Conservation (phyloP, 2,797 vertebrate genomes). For the Eulemur rubriventer region DNA sequence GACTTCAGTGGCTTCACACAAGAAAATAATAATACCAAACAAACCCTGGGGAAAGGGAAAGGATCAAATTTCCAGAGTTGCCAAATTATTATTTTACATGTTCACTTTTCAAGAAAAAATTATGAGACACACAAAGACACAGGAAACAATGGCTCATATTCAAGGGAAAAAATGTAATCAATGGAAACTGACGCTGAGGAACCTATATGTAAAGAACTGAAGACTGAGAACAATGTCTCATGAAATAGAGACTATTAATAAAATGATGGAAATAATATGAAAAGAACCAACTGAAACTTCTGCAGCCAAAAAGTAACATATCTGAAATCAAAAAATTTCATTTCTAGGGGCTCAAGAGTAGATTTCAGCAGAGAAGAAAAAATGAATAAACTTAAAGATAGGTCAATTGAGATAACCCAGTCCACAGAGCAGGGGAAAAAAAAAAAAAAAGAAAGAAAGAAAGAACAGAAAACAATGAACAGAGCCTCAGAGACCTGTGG, state of each 20-base stretch:
- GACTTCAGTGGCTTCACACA: background rate
- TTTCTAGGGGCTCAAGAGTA: background rate
- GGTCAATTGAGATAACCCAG: background rate
- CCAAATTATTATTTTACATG: background rate
- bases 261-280: background rate
- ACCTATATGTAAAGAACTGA: background rate
- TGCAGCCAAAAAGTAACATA: background rate
- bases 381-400: background rate
- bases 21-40: background rate
- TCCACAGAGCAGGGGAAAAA: background rate
- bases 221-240: background rate
- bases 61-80: background rate
- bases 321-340: background rate
- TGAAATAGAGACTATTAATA: background rate
- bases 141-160: background rate
- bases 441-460: too few species aligned
- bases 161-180: background rate
- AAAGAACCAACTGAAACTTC: background rate
- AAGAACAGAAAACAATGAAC: background rate
- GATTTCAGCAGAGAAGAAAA: background rate
- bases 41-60: background rate
- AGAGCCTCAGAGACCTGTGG: background rate
- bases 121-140: background rate
- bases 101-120: background rate
- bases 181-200: background rate